Base-by-base conservation (phyloP, 2,797 vertebrate genomes). In the Columba guinea region DNA sequence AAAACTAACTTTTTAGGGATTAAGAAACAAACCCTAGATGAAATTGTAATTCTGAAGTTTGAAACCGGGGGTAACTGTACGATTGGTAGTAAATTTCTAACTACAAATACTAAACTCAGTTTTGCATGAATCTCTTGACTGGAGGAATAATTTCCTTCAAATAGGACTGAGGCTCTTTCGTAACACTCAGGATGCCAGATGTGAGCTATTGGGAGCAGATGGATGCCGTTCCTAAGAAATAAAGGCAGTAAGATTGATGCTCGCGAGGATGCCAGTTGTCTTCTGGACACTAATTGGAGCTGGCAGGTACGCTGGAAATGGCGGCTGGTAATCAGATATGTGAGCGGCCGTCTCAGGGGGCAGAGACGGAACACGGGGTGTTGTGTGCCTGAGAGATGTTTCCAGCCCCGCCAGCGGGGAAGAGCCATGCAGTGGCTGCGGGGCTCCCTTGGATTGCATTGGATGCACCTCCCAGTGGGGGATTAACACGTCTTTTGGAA, bases 191-290 rank as follows among this genome's bases (percentile, higher is more conserved):
- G 26, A 3, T 79, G 69, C 91, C 94, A 96, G 96, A 96, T 94
- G 95, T 94, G 87, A 87, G 62, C 92, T 89, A 70, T 86, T 92
- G 80, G 69, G 83, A 96, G 94, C 95, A 95, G 90, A 90, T 88
- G 91, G 87, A 73, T 87, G 74, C 77, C 89, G 86, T 51, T 92
- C 64, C 84, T 34, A 30, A 76, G 92, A 85, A 89, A 70, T 34
- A 48, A 46, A 95, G 65, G 85, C 58, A 76, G 4, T 44, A 79
- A 70, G 91, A 70, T 24, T 68, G 56, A 78, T 77, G 71, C 49
- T 70, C 44, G 56, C 55, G 35, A 81, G 85, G 78, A 52, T 94
- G 80, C 68, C 81, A 87, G 70, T 82, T 83, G 34, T 68, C 32
- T 69, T 89, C 62, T 80, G 89, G 71, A 88, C 13, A 3, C 27